These are phyloP conservation scores for Lasioglossum pauxillum DNA, from an alignment of 2,888 invertebrate species.

Conservation along the genomic window DNA sequence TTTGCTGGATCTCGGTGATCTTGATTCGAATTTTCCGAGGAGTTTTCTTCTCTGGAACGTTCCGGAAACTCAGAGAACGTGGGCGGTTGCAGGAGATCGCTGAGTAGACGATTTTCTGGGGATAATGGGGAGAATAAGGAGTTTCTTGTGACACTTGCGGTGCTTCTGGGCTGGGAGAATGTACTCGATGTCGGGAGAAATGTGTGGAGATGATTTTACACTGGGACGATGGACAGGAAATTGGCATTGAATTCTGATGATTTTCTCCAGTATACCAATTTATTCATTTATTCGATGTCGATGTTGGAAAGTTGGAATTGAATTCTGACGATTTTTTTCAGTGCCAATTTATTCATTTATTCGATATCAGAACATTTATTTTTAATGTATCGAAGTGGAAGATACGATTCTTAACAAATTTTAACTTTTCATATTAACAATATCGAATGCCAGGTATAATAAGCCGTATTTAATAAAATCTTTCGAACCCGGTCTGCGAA, in stretches of 20 bases:
- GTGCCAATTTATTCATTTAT: background rate
- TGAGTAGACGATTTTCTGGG: constrained; percentile 25
- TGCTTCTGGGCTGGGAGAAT: background rate
- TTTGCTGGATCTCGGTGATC: constrained; percentile 25
- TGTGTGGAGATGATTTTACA: background rate
- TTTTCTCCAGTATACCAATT: too few species aligned
- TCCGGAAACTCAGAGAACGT: background rate
- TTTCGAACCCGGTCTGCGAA: background rate
- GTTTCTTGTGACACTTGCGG: background rate
- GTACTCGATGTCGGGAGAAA: background rate
- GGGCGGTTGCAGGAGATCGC: constrained; percentile 3
- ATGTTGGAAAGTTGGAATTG: background rate
- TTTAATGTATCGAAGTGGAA: too few species aligned
- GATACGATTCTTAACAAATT: too few species aligned
- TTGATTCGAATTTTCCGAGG: background rate
- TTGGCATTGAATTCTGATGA: background rate
- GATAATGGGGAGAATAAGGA: constrained; percentile 2
- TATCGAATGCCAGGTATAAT: background rate
- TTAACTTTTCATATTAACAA: too few species aligned
- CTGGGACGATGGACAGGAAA: background rate
- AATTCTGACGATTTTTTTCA: background rate
- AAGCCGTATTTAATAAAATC: background rate
- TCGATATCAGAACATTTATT: too few species aligned
- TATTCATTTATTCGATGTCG: too few species aligned
- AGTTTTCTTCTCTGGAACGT: background rate